phyloP scores from a whole-genome alignment of 2,113 vertebrate genomes.

The Psilopsiagon aymara region DNA sequence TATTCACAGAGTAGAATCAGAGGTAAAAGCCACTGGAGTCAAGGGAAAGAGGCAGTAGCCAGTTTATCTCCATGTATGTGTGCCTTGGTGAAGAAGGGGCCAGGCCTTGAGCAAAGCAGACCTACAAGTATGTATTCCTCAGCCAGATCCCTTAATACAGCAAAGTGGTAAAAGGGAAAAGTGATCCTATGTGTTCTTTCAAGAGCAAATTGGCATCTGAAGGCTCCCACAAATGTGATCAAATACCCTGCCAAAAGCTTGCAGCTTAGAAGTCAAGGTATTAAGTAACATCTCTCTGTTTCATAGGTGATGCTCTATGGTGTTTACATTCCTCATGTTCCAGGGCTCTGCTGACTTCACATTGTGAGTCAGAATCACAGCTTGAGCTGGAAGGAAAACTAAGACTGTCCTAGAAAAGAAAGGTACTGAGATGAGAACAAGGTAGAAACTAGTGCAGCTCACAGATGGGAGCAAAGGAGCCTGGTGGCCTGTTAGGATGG shows the following conservation, averaged over 20 bases:
- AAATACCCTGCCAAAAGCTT: background rate
- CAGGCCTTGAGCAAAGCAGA: background rate
- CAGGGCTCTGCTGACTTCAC: background rate
- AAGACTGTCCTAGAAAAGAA: background rate
- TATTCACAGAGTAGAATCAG: background rate
- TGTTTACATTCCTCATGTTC: background rate
- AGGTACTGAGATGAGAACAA: background rate
- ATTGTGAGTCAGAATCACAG: background rate
- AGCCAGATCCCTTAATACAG: background rate
- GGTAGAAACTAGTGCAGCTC: background rate
- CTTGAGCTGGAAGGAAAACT: background rate
- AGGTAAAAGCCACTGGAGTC: background rate
- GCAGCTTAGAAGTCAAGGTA: background rate
- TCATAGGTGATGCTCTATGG: background rate
- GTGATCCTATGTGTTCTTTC: background rate
- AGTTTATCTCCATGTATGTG: fast-evolving
- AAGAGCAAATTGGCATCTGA: background rate
- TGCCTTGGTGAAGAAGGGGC: background rate
- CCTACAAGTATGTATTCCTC: too few relatives aligned
- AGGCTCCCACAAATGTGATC: background rate
- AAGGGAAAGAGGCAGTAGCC: background rate
- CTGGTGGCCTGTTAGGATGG: background rate
- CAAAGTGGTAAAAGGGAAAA: background rate
- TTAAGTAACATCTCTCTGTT: background rate
- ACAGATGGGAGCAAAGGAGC: background rate